Percentiles rank a stretch among this genome's conserved stretches.
These are phyloP conservation scores for Anguilla megastoma DNA, from an alignment of 2,797 vertebrate species.

Conservation along the genomic window DNA sequence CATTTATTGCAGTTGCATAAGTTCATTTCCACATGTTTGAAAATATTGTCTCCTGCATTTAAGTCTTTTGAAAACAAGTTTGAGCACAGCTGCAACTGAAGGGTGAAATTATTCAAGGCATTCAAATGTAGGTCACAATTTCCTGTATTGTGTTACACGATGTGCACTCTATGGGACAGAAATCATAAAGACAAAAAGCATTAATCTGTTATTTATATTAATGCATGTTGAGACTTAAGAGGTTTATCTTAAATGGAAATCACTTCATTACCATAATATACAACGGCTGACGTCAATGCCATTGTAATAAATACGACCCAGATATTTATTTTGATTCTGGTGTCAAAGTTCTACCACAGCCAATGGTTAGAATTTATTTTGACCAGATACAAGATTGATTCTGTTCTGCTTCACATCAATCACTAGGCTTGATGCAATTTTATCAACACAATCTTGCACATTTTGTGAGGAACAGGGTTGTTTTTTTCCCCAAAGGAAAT, in stretches of 20 bases:
- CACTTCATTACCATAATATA: background rate
- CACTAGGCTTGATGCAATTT: background rate
- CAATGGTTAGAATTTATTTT: background rate
- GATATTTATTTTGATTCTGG: background rate
- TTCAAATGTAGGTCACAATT: background rate
- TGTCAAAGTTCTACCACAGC: background rate
- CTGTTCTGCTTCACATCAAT: background rate
- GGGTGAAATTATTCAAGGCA: background rate
- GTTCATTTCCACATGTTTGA: background rate
- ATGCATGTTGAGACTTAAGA: background rate
- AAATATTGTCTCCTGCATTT: too few species aligned
- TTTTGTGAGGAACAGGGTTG: background rate
- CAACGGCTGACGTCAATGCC: background rate
- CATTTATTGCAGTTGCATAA: background rate
- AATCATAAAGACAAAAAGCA: background rate
- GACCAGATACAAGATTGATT: background rate
- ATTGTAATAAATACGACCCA: background rate
- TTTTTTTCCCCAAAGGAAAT: background rate
- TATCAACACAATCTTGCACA: background rate
- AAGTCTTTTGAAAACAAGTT: too few species aligned
- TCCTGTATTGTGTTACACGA: background rate
- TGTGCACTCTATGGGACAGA: background rate
- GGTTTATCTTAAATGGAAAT: background rate
- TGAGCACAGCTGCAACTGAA: background rate
- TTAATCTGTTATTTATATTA: background rate